phyloP scores from a whole-genome alignment of 2,888 invertebrate genomes.

The Catocala nupta region DNA sequence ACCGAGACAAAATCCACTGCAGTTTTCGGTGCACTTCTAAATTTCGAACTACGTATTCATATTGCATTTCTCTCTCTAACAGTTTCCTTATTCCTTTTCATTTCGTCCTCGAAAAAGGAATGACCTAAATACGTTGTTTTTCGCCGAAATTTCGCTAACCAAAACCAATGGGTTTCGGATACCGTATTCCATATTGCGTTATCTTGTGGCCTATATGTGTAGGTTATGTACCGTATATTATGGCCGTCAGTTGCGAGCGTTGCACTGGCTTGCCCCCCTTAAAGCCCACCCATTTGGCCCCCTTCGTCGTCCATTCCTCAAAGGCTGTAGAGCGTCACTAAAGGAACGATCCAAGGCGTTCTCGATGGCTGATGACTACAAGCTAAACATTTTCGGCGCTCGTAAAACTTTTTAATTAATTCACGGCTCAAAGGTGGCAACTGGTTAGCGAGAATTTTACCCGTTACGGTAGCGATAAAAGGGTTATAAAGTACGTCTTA shows the following conservation, averaged over 20 bases:
- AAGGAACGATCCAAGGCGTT: conserved; percentile 49
- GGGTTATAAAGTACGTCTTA: conserved; percentile 19
- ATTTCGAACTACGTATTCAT: not conserved
- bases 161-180: conserved; percentile 53
- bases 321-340: conserved; percentile 64
- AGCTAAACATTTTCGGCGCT: conserved; percentile 44
- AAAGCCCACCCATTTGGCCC: conserved; percentile 24
- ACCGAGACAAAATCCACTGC: not conserved
- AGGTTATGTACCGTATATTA: conserved; percentile 53
- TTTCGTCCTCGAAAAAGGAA: conserved; percentile 21
- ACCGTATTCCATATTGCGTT: conserved; percentile 52
- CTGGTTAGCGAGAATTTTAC: conserved; percentile 10
- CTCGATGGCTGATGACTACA: conserved; percentile 43
- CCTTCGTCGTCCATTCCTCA: conserved; percentile 59
- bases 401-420: conserved; percentile 55
- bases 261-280: conserved; percentile 51
- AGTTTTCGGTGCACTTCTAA: not conserved
- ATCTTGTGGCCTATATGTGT: conserved; percentile 53
- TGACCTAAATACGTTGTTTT: conserved; percentile 42
- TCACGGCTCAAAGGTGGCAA: conserved; percentile 37
- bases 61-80: not conserved
- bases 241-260: conserved; percentile 63
- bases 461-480: conserved; percentile 9
- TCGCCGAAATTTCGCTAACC: conserved; percentile 45
- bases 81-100: not conserved